These are phyloP conservation scores for Meriones unguiculatus DNA, from an alignment of 2,113 vertebrate genomes.

Conservation along the genomic window DNA sequence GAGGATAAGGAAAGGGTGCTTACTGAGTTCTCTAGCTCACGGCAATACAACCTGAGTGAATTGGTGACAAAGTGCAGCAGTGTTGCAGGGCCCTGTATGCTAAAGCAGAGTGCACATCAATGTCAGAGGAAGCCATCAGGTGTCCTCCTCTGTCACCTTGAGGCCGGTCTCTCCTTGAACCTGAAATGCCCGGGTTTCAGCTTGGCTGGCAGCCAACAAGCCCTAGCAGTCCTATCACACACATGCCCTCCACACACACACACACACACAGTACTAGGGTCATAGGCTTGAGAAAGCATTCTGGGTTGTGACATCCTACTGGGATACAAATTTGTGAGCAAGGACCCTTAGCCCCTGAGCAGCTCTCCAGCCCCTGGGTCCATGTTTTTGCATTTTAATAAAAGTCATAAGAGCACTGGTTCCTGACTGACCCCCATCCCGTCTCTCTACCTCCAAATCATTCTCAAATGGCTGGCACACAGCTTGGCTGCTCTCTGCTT, in stretches of 20 bases:
- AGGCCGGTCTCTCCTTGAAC: background rate
- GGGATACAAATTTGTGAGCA: background rate
- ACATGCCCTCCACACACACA: no score
- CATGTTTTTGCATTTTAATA: constrained; percentile 44
- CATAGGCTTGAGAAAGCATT: background rate
- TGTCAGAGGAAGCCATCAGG: background rate
- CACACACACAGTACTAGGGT: background rate
- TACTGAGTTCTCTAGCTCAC: background rate
- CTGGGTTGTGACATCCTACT: background rate
- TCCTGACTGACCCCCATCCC: no score
- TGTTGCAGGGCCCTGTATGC: constrained; percentile 48
- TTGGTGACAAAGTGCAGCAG: constrained; percentile 50
- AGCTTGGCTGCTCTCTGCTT: constrained; percentile 14
- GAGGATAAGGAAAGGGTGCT: background rate
- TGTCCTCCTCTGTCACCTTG: background rate
- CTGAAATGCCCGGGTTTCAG: background rate
- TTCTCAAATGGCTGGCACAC: constrained; percentile 40
- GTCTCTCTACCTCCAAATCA: background rate
- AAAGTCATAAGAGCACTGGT: constrained; percentile 50
- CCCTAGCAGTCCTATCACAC: background rate
- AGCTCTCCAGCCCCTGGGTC: background rate
- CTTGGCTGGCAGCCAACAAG: background rate
- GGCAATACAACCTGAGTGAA: constrained; percentile 28
- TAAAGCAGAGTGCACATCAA: constrained; percentile 26
- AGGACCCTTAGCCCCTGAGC: background rate